Percentiles rank a stretch among this genome's conserved stretches.
phyloP scores from a whole-genome alignment of 1,140 invertebrate species.

The Atopsyche davidsoni region DNA sequence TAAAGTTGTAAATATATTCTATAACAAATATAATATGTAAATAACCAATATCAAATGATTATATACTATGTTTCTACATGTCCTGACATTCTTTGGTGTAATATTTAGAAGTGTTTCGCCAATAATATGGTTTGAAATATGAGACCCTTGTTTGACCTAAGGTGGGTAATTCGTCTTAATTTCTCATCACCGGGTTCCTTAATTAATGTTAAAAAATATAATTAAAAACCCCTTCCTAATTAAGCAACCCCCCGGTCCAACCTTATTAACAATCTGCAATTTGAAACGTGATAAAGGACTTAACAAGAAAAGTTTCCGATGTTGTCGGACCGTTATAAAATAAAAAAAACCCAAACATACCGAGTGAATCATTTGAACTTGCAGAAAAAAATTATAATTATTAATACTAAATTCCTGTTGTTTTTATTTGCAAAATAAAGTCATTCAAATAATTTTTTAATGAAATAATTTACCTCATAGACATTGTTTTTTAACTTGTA shows the following conservation, averaged over 20 bases:
- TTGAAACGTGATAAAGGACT: constrained; percentile 19
- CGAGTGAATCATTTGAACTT: not conserved
- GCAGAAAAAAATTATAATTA: not conserved
- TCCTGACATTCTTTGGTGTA: too few relatives aligned
- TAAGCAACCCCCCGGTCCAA: constrained; percentile 9
- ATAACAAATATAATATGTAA: too few relatives aligned
- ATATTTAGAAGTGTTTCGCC: too few relatives aligned
- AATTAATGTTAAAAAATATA: constrained; percentile 17
- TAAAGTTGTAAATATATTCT: too few relatives aligned
- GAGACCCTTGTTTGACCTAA: too few relatives aligned
- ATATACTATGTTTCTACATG: too few relatives aligned
- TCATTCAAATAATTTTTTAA: not conserved
- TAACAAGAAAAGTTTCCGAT: constrained; percentile 22
- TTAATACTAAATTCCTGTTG: not conserved
- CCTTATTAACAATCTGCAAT: constrained; percentile 18
- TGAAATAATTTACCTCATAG: not conserved
- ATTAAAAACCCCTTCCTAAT: constrained; percentile 14
- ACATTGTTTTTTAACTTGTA: not conserved
- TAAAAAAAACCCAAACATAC: too few relatives aligned
- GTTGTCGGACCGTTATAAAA: too few relatives aligned
- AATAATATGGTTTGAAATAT: too few relatives aligned
- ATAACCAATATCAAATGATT: too few relatives aligned
- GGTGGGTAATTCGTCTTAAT: too few relatives aligned
- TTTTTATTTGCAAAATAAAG: not conserved
- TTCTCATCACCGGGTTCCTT: not conserved